Evolutionary conservation across 2,888 invertebrate genomes (phyloP).

Genomic region (Tiliacea citrago): DNA sequence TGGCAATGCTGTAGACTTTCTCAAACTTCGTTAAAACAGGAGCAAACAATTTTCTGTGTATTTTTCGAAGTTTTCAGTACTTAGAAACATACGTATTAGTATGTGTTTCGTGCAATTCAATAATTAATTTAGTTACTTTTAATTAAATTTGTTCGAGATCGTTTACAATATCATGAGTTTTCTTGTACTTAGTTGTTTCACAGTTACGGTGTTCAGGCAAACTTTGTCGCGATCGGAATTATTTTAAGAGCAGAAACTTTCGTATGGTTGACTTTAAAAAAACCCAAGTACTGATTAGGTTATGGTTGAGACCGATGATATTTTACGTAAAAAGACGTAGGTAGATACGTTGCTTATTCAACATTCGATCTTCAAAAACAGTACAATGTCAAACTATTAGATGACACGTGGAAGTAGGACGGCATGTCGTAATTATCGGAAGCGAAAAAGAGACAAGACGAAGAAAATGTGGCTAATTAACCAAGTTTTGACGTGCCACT

Average conservation of each 20-base stretch:
- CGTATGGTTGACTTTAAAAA: background rate
- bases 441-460: too few species aligned
- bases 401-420: too few species aligned
- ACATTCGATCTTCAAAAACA: too few species aligned
- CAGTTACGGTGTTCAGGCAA: constrained; percentile 18
- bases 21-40: background rate
- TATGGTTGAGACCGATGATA: too few species aligned
- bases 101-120: constrained; percentile 19
- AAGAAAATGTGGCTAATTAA: too few species aligned
- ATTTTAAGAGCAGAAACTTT: constrained; percentile 15
- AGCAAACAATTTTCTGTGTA: background rate
- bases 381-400: too few species aligned
- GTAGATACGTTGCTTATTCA: too few species aligned
- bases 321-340: too few species aligned
- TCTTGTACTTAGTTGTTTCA: constrained; percentile 44
- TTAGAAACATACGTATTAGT: background rate
- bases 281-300: background rate
- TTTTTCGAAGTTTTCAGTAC: constrained; percentile 26
- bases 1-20: background rate
- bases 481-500: too few species aligned
- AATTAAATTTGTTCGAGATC: constrained; percentile 51
- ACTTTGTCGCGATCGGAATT: constrained; percentile 28
- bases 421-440: too few species aligned
- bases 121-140: constrained; percentile 52
- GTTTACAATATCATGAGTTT: constrained; percentile 44